These are phyloP conservation scores for Apaloderma vittatum DNA, from an alignment of 2,113 vertebrate genomes.

Conservation along the genomic window DNA sequence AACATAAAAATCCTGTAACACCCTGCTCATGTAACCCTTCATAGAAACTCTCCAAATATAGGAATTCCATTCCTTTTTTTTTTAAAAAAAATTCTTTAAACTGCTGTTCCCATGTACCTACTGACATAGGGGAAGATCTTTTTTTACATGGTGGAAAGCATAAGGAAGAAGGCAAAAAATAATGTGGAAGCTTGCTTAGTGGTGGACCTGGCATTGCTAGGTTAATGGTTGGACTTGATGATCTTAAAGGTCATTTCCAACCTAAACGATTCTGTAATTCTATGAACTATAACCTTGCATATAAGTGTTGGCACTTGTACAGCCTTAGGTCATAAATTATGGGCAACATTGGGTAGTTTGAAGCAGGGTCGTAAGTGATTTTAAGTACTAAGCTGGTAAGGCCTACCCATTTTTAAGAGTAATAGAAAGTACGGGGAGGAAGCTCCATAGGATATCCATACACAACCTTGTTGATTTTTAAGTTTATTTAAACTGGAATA, in stretches of 20 bases:
- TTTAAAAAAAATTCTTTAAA: background rate
- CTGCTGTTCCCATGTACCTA: background rate
- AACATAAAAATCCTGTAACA: background rate
- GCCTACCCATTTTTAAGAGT: background rate
- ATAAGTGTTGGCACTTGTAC: background rate
- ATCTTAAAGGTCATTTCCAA: no score
- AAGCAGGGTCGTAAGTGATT: background rate
- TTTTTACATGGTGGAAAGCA: no score
- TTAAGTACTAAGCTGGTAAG: rapidly evolving
- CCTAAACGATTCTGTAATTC: background rate
- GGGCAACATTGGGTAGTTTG: background rate
- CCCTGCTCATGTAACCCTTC: background rate
- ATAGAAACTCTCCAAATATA: background rate
- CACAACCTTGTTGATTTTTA: background rate
- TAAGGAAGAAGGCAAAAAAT: no score
- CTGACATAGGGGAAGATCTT: background rate
- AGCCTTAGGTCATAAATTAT: background rate
- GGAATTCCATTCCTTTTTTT: background rate
- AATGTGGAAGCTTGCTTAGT: background rate
- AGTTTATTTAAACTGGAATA: background rate
- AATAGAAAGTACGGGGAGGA: background rate
- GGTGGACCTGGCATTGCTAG: no score
- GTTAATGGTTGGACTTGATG: background rate
- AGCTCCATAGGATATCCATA: background rate
- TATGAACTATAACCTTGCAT: background rate